Evolutionary conservation across 2,888 invertebrate species (phyloP).

Genomic region (Macaria liturata): DNA sequence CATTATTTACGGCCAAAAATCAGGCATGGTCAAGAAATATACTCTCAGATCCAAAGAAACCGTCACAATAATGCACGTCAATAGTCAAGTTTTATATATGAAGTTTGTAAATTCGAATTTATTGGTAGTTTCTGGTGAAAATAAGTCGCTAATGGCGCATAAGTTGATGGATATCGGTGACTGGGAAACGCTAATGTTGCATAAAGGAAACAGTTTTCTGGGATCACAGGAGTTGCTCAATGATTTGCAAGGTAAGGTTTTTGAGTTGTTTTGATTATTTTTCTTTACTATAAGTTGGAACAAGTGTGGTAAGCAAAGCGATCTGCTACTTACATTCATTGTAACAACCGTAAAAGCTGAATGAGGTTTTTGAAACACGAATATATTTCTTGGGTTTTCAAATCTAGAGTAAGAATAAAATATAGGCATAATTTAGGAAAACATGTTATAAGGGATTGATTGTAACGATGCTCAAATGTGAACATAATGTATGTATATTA

Average conservation of each 20-base stretch:
- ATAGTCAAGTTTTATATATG: slow-evolving; percentile 68
- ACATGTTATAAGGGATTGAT: too few relatives aligned
- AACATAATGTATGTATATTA: too few relatives aligned
- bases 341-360: too few relatives aligned
- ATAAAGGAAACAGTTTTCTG: slow-evolving; percentile 61
- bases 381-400: too few relatives aligned
- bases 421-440: too few relatives aligned
- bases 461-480: too few relatives aligned
- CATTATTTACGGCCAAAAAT: slow-evolving; percentile 74
- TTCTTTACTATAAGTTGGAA: too few relatives aligned
- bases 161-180: slow-evolving; percentile 45
- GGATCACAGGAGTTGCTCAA: slow-evolving; percentile 77
- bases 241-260: slow-evolving; percentile 63
- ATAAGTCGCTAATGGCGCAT: slow-evolving; percentile 71
- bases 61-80: slow-evolving; percentile 63
- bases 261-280: not conserved
- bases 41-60: slow-evolving; percentile 62
- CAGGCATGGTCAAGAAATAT: slow-evolving; percentile 69
- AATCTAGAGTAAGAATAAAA: too few relatives aligned
- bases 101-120: slow-evolving; percentile 61
- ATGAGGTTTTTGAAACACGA: too few relatives aligned
- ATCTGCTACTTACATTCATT: too few relatives aligned
- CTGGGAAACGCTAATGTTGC: slow-evolving; percentile 71
- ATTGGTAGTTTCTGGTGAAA: slow-evolving; percentile 69
- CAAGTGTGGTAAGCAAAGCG: too few relatives aligned